Percentiles rank a stretch among this genome's conserved stretches.
phyloP scores from a whole-genome alignment of 2,797 vertebrate genomes.

The Austrolebias charrua region DNA sequence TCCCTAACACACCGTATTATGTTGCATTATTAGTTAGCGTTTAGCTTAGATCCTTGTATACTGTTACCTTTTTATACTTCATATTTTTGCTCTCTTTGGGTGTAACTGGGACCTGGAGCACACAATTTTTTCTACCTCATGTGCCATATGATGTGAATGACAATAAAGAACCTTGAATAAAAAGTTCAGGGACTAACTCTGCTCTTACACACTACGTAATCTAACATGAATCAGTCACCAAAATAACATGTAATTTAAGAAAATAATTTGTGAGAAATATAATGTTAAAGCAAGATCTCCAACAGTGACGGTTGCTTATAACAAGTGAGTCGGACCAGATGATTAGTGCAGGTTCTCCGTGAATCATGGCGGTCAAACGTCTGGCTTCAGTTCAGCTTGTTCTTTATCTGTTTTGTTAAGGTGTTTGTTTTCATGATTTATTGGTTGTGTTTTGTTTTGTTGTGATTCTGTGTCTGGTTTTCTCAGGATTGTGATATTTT shows the following conservation, averaged over 20 bases:
- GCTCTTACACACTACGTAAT: not conserved
- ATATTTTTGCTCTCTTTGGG: too few species aligned
- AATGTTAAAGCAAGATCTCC: conserved; percentile 24
- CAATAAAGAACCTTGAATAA: not conserved
- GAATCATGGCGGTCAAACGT: not conserved
- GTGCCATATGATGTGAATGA: too few species aligned
- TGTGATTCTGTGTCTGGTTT: not conserved
- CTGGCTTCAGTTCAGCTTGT: not conserved
- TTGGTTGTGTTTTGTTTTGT: not conserved
- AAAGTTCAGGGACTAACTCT: not conserved
- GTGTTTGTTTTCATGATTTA: not conserved
- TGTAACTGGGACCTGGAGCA: too few species aligned
- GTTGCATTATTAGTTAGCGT: too few species aligned
- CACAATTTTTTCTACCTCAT: too few species aligned
- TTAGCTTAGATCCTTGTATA: too few species aligned
- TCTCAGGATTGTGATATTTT: too few species aligned
- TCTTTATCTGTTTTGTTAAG: not conserved
- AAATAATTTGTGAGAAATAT: not conserved
- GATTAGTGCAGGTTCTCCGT: not conserved
- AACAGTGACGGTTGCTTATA: conserved; percentile 56
- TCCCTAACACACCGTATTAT: too few species aligned
- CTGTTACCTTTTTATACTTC: too few species aligned
- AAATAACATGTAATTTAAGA: not conserved
- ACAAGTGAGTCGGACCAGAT: conserved; percentile 10
- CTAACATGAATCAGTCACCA: not conserved